phyloP scores from a whole-genome alignment of 2,113 vertebrate species.

The Podocnemis expansa region DNA sequence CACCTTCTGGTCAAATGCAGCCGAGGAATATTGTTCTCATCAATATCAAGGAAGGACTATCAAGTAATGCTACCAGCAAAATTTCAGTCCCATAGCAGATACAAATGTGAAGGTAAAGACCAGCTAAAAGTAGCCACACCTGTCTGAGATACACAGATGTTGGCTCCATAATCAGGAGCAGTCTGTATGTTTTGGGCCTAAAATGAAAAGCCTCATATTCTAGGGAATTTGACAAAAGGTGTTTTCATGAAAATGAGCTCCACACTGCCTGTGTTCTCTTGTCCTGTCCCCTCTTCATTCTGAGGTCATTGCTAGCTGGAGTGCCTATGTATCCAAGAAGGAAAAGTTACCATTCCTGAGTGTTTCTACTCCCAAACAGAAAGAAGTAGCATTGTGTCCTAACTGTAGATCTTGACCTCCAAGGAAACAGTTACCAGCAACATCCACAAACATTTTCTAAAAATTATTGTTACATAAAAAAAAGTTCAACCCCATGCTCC shows the following conservation, averaged over 20 bases:
- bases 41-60: rapidly evolving
- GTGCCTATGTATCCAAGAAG: background rate
- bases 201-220: background rate
- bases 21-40: background rate
- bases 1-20: rapidly evolving
- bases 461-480: background rate
- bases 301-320: background rate
- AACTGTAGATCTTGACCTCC: background rate
- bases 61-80: background rate
- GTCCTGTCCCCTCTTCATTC: background rate
- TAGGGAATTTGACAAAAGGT: background rate
- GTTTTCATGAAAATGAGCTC: background rate
- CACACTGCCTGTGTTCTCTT: background rate
- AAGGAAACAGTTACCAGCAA: background rate
- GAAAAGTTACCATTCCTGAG: background rate
- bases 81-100: background rate
- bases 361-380: background rate
- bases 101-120: background rate
- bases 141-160: background rate
- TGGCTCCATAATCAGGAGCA: background rate
- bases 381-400: background rate
- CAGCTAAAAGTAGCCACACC: rapidly evolving
- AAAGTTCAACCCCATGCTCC: background rate
- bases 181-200: background rate
- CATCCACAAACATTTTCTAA: background rate